A percentile compares a stretch with the other conserved stretches of the same genome.
These are phyloP conservation scores for Laticauda colubrina DNA, from an alignment of 2,113 vertebrate genomes.

Conservation along the genomic window DNA sequence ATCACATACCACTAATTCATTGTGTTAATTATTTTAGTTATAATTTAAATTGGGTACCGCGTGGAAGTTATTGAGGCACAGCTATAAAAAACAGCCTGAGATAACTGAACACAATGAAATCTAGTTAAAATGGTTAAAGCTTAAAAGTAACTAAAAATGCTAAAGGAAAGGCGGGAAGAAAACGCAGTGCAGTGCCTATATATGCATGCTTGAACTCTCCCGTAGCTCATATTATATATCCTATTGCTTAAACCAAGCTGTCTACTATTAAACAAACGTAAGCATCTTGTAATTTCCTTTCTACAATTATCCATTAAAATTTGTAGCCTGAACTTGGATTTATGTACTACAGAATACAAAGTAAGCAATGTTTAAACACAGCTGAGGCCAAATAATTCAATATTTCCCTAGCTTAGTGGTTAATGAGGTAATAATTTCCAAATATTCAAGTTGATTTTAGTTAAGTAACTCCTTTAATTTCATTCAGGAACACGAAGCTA, in stretches of 20 bases:
- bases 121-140: conserved; percentile 11
- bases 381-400: conserved; percentile 22
- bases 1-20: background rate
- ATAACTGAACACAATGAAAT: conserved; percentile 48
- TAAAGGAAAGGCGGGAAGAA: conserved; percentile 43
- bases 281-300: conserved; percentile 48
- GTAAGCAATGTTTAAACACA: conserved; percentile 40
- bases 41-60: background rate
- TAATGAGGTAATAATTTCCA: background rate
- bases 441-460: background rate
- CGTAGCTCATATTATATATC: conserved; percentile 51
- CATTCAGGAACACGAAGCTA: conserved; percentile 35
- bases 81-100: conserved; percentile 16
- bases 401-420: conserved; percentile 17
- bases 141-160: conserved; percentile 41
- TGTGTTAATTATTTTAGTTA: background rate
- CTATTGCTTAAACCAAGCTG: conserved; percentile 31
- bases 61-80: background rate
- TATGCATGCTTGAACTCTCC: conserved; percentile 26
- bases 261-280: conserved; percentile 36
- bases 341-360: conserved; percentile 34
- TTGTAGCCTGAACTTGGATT: conserved; percentile 37
- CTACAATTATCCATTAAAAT: background rate
- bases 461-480: conserved; percentile 27
- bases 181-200: conserved; percentile 35